Base-by-base conservation (phyloP, 2,113 vertebrate genomes). In the Prionailurus viverrinus region DNA sequence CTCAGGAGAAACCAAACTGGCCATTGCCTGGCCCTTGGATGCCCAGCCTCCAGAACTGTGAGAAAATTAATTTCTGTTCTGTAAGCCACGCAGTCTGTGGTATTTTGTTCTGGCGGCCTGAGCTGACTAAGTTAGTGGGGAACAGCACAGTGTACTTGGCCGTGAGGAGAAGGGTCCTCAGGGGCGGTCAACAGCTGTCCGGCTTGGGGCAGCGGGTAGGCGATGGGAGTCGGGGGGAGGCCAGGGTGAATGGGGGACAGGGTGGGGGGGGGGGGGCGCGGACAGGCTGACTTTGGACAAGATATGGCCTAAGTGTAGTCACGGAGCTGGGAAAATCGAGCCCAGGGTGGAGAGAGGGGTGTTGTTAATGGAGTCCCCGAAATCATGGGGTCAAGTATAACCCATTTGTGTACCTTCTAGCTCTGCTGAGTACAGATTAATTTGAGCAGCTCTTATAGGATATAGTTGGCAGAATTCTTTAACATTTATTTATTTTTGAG, bases 201-300 rank as follows among this genome's bases (percentile, higher is more conserved):
- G 89, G n/a, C 5, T 5, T 31, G 61, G 29, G 58, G 39, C 84
- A 2, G 36, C 21, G 36, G 19, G 69, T 5, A n/a, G 23, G 79
- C 15, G 0, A 3, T 19, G n/a, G 45, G 39, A 11, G 14, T 13
- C 19, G 39, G 63, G 27, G 10, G 25, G 48, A 66, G 55, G 31
- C 36, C 16, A 3, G 18, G 79, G 63, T 7, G 36, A 41, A 2
- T 65, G 66, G 58, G 80, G 29, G 45, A 73, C 7, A 45, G 45
- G 45, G 45, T 0, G 6, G 7, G 45, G 45, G 45, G 0, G n/a
- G 1, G 0, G 8, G 69, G 0, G 1, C 4, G 41, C 41, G 41
- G 53, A 13, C 19, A 65, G 84, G 65, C 12, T 48, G 89, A 33
- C 55, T 85, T 58, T 36, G 89, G 25, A 74, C 25, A 41, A 63